Conservation (phyloP, 2,113 vertebrate genomes). For the Aleadryas rufinucha region DNA sequence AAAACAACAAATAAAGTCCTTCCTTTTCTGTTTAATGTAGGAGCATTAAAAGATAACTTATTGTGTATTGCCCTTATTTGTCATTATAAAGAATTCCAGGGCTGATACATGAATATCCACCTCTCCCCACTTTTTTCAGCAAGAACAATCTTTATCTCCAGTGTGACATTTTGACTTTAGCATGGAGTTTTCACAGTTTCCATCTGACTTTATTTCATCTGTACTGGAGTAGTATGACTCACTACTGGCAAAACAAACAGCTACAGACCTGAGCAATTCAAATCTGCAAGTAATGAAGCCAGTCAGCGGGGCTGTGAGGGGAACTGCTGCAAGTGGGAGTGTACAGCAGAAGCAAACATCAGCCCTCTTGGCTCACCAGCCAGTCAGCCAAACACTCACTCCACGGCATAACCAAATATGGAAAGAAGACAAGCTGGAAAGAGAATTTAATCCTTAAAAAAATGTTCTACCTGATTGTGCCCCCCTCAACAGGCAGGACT, state of each 20-base stretch:
- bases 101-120: neutral
- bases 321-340: neutral
- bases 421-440: neutral
- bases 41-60: neutral
- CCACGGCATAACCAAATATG: neutral
- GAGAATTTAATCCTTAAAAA: neutral
- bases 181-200: neutral
- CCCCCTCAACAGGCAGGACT: neutral
- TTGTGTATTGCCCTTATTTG: neutral
- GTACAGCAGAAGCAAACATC: neutral
- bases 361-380: neutral
- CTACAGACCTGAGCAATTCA: neutral
- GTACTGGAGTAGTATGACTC: neutral
- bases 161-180: neutral
- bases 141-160: neutral
- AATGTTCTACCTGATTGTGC: neutral
- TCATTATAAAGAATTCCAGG: neutral
- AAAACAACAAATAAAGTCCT: neutral
- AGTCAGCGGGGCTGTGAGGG: neutral
- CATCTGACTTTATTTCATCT: neutral
- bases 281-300: neutral
- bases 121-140: neutral
- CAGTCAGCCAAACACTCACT: neutral
- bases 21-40: neutral
- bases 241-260: neutral